These are phyloP conservation scores for Eudyptes chrysolophus DNA, from an alignment of 2,113 vertebrate genomes.

Conservation along the genomic window DNA sequence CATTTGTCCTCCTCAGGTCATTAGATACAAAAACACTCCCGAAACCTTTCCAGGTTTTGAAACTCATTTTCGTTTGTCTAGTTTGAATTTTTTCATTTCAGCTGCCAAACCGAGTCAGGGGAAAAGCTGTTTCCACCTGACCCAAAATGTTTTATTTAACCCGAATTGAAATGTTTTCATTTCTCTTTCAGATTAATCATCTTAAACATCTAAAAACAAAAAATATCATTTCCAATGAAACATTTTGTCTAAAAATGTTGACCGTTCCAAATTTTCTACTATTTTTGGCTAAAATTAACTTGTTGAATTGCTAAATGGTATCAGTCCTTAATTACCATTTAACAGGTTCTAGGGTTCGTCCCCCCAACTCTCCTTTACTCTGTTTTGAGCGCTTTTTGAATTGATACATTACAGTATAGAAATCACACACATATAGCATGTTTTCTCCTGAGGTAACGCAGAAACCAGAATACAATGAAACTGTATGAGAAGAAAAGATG, in stretches of 20 bases:
- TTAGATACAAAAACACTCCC: neutral
- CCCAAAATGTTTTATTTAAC: constrained; percentile 59
- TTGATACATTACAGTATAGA: neutral
- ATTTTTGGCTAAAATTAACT: constrained; percentile 49
- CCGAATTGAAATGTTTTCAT: constrained; percentile 61
- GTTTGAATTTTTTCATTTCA: constrained; percentile 28
- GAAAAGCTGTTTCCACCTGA: constrained; percentile 64
- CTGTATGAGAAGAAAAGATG: neutral
- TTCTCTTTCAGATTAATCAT: constrained; percentile 59
- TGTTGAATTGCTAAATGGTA: neutral
- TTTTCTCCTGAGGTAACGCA: neutral
- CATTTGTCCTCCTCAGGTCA: neutral
- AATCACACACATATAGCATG: neutral
- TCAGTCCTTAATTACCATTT: neutral
- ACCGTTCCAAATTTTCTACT: constrained; percentile 41
- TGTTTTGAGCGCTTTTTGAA: neutral
- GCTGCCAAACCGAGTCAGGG: constrained; percentile 51
- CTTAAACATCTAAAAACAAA: constrained; percentile 59
- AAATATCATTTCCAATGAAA: constrained; percentile 53
- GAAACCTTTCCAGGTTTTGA: neutral
- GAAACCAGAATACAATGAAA: neutral
- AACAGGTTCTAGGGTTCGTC: neutral
- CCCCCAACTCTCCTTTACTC: neutral
- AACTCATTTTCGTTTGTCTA: neutral
- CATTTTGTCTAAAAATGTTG: constrained; percentile 54